These are phyloP conservation scores for Norana najaformis DNA, from an alignment of 2,888 invertebrate genomes.

Conservation along the genomic window DNA sequence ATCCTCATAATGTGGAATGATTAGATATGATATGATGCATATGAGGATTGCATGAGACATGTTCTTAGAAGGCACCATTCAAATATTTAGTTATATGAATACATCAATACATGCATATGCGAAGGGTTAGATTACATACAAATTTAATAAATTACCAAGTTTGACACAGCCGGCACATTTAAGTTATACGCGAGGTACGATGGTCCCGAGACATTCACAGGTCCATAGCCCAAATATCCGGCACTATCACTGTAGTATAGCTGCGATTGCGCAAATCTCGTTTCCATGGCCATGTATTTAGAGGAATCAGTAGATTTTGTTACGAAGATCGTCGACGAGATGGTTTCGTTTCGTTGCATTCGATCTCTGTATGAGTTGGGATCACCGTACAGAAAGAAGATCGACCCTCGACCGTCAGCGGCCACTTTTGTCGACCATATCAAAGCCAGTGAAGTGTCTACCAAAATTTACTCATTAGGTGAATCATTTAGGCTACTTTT, in stretches of 20 bases:
- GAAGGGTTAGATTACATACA: background rate
- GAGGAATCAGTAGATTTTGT: background rate
- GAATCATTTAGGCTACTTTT: background rate
- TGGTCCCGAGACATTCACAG: background rate
- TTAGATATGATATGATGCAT: too few relatives aligned
- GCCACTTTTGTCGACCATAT: background rate
- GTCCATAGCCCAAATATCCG: background rate
- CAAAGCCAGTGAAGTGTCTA: background rate
- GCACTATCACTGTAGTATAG: background rate
- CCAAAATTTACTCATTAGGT: background rate
- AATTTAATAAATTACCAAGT: background rate
- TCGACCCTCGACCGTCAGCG: background rate
- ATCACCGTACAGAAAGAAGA: background rate
- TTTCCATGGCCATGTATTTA: background rate
- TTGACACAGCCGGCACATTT: background rate
- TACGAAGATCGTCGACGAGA: background rate
- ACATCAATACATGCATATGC: background rate
- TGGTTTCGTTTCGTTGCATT: background rate
- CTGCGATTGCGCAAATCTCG: background rate
- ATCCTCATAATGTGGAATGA: too few relatives aligned
- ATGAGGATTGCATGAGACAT: background rate
- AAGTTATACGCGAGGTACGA: too few relatives aligned
- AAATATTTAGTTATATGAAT: background rate
- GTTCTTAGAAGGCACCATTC: background rate
- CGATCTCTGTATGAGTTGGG: background rate